A percentile compares a stretch with the other conserved stretches of the same genome.
Evolutionary conservation across 2,113 vertebrate species (phyloP).

Genomic region (Melozone crissalis): DNA sequence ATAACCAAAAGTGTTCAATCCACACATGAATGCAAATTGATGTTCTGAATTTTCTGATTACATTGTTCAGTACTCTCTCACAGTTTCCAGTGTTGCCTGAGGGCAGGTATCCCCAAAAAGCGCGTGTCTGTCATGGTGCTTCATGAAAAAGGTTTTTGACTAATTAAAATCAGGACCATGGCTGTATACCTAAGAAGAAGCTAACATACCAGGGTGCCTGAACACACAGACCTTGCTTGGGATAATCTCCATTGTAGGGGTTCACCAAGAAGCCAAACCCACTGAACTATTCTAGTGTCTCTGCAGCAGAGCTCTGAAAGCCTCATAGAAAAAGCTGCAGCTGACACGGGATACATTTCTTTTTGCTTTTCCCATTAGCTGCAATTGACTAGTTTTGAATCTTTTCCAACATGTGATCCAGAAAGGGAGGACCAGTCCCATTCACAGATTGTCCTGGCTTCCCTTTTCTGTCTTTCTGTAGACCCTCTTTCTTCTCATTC

Average conservation of each 20-base stretch:
- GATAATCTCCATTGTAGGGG: fast-evolving
- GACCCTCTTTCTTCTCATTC: slow-evolving; percentile 26
- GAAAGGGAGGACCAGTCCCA: not conserved
- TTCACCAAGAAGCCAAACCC: not conserved
- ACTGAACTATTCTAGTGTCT: not conserved
- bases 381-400: not conserved
- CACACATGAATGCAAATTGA: not conserved
- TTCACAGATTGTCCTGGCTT: not conserved
- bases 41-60: not conserved
- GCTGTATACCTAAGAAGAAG: slow-evolving; percentile 33
- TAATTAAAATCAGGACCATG: not conserved
- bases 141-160: not conserved
- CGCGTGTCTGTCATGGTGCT: not conserved
- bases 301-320: not conserved
- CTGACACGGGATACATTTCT: not conserved
- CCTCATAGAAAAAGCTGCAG: not conserved
- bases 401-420: not conserved
- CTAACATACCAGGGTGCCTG: not conserved
- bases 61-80: not conserved
- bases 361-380: not conserved
- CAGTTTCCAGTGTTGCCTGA: not conserved
- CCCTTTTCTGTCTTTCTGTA: not conserved
- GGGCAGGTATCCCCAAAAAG: not conserved
- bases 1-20: not conserved
- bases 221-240: not conserved